phyloP scores from a whole-genome alignment of 2,888 invertebrate genomes.

The Creontiades dilutus region DNA sequence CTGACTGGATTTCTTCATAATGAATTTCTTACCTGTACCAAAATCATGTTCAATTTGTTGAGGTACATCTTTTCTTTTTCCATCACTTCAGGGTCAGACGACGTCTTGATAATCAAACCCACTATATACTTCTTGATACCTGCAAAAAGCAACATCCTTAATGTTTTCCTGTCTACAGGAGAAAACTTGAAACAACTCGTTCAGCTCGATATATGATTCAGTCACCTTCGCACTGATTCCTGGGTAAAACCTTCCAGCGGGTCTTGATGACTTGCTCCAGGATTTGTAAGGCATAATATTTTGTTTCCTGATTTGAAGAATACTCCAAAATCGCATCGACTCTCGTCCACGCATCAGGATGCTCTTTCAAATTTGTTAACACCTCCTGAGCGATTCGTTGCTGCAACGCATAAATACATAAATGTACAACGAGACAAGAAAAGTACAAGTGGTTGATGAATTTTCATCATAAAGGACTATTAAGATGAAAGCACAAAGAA shows the following conservation, averaged over 20 bases:
- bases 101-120: conserved; percentile 98
- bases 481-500: no score
- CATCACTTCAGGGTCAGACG: conserved; percentile 92
- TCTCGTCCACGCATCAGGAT: conserved; percentile 99
- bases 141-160: conserved; percentile 76
- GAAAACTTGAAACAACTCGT: neutral
- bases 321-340: conserved; percentile 99
- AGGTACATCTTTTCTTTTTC: conserved; percentile 97
- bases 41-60: conserved; percentile 98
- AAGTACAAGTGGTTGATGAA: no score
- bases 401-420: conserved; percentile 79
- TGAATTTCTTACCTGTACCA: conserved; percentile 87
- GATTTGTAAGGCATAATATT: conserved; percentile 99
- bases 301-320: conserved; percentile 97
- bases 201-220: neutral
- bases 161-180: neutral
- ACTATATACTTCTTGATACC: conserved; percentile 99
- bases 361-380: conserved; percentile 95
- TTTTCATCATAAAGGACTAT: no score
- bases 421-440: no score
- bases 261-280: conserved; percentile 99
- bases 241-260: conserved; percentile 98
- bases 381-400: conserved; percentile 96
- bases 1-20: no score
- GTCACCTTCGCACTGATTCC: conserved; percentile 95